Base-by-base conservation (phyloP, 2,888 invertebrate species). In the Pristionchus maxplancki region DNA sequence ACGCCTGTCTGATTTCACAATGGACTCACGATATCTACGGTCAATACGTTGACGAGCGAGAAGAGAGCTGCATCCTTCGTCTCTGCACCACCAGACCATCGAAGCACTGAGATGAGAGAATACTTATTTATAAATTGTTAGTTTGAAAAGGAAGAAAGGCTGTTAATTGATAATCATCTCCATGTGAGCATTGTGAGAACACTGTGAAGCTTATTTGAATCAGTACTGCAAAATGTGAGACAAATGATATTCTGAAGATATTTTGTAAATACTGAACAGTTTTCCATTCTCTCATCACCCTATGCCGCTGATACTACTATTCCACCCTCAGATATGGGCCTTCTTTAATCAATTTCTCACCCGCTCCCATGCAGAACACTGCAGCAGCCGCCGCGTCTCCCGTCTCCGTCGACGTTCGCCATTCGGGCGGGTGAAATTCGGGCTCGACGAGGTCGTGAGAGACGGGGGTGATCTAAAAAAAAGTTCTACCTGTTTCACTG, bases 1-100 rank as follows among this genome's bases (percentile, higher is more conserved):
- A n/a, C n/a, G n/a, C n/a, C n/a, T 34, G 5, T 40, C 37, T 24
- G n/a, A 11, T 78, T n/a, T 34, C 78, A 28, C 24, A 64, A 40
- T 74, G 34, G 5, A 37, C 91, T 90, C 48, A 91, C 91, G 90
- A 92, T 91, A 17, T 90, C 90, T 11, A 94, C 93, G 1, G 93
- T 93, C 89, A 94, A 90, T 31, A 94, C 92, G 85, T 94, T 94
- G 58, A 94, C 92, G 20, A 94, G 89, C 24, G 94, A 94, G 89
- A 93, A 93, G 9, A 94, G 89, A 67, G 93, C 91, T 24, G 93
- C 93, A 88, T 94, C 94, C 9, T 89, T 88, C 9, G 91, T 90
- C 88, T 91, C 89, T 88, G 91, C 91, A 6, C 90, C 91, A n/a
- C 92, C 92, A 67, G 92, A 91, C 74, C 90, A 90, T 58, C 91